Conservation (phyloP, 1,140 invertebrate genomes). For the Dendroctonus ponderosae region DNA sequence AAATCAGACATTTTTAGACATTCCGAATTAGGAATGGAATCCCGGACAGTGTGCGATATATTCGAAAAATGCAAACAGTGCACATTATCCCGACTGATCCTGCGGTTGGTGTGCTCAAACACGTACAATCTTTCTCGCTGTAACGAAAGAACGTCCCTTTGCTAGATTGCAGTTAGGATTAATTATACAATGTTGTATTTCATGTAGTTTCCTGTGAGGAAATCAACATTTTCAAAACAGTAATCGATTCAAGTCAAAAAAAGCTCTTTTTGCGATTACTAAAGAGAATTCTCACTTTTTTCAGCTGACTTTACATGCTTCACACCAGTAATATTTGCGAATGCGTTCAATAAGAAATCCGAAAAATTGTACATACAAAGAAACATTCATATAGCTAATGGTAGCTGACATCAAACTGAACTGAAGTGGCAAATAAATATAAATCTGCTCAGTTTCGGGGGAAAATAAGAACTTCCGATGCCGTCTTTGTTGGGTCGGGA, state of each 20-base stretch:
- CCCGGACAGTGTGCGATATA: conserved; percentile 19
- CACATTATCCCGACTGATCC: conserved; percentile 21
- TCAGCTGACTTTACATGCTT: too few relatives aligned
- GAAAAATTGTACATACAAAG: too few relatives aligned
- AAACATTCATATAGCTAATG: too few relatives aligned
- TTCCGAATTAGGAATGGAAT: conserved; percentile 17
- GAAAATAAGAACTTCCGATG: conserved; percentile 2
- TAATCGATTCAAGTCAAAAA: too few relatives aligned
- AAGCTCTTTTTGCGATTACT: not conserved
- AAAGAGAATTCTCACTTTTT: not conserved
- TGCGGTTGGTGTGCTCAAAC: conserved; percentile 18
- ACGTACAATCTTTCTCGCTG: conserved; percentile 5
- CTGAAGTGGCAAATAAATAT: conserved; percentile 10
- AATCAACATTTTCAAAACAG: too few relatives aligned
- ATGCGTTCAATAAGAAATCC: too few relatives aligned
- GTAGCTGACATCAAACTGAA: not conserved
- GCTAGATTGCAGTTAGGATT: too few relatives aligned
- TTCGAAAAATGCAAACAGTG: conserved; percentile 26
- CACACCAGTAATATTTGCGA: too few relatives aligned
- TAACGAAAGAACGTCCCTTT: too few relatives aligned
- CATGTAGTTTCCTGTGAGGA: not conserved
- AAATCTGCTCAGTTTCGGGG: conserved; percentile 1
- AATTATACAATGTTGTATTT: too few relatives aligned
- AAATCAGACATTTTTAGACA: conserved; percentile 18
- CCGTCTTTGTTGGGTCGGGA: not conserved